Percentiles rank a stretch among this genome's conserved stretches.
phyloP scores from a whole-genome alignment of 2,797 vertebrate genomes.

The Alosa sapidissima region DNA sequence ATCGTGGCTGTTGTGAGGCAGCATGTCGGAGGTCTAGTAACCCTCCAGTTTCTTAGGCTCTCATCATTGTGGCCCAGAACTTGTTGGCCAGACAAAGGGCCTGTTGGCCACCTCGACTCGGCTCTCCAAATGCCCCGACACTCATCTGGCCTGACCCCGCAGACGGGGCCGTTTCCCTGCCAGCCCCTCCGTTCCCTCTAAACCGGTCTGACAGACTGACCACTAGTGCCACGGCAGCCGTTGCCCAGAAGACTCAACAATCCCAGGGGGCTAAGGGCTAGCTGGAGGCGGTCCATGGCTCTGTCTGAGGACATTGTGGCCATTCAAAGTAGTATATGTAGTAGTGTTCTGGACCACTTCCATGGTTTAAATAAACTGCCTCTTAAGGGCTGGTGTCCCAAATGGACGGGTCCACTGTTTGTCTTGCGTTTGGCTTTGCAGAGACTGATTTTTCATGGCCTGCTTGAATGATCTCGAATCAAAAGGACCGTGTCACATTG shows the following conservation, averaged over 20 bases:
- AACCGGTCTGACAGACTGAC: constrained; percentile 56
- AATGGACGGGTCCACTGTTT: constrained; percentile 54
- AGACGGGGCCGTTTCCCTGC: constrained; percentile 42
- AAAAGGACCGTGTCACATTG: constrained; percentile 53
- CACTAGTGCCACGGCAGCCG: constrained; percentile 42
- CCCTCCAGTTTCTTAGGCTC: background rate
- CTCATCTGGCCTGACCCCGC: background rate
- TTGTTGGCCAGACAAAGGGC: background rate
- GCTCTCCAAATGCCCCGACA: background rate
- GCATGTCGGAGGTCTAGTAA: background rate
- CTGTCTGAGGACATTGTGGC: constrained; percentile 32
- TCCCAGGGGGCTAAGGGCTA: constrained; percentile 30
- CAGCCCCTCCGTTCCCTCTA: constrained; percentile 29
- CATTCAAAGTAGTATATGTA: constrained; percentile 41
- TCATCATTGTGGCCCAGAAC: background rate
- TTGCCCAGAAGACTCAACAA: constrained; percentile 48
- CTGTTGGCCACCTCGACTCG: background rate
- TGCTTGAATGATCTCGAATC: constrained; percentile 52
- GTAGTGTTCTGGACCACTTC: constrained; percentile 39
- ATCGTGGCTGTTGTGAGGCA: background rate
- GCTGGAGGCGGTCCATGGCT: constrained; percentile 17
- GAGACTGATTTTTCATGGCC: constrained; percentile 49
- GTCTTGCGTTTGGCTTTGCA: constrained; percentile 45
- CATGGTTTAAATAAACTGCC: constrained; percentile 42
- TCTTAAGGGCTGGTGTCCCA: constrained; percentile 43